phyloP scores from a whole-genome alignment of 2,888 invertebrate genomes.

The Athalia rosae region DNA sequence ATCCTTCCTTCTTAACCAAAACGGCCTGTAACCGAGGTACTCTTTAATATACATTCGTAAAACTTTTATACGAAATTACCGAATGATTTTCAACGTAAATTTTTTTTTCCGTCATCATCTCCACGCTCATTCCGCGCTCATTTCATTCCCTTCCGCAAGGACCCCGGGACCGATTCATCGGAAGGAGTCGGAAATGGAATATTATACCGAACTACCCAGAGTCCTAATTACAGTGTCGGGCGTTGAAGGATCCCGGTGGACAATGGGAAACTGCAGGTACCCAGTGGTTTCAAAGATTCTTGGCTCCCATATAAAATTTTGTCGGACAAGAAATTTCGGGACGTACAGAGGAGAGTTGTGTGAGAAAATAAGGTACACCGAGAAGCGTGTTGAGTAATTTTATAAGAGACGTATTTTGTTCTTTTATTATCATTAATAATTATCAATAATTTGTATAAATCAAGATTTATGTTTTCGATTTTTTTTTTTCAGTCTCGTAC shows the following conservation, averaged over 20 bases:
- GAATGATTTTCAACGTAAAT: neutral
- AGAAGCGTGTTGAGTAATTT: neutral
- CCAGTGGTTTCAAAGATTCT: neutral
- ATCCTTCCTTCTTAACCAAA: constrained; percentile 48
- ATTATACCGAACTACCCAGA: neutral
- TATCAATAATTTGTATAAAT: constrained; percentile 15
- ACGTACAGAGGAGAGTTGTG: neutral
- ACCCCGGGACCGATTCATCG: neutral
- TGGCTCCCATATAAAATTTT: neutral
- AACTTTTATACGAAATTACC: no score
- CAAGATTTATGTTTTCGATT: neutral
- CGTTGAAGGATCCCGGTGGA: constrained; percentile 10
- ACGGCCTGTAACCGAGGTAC: constrained; percentile 9
- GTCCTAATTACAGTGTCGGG: constrained; percentile 23
- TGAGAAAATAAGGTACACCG: neutral
- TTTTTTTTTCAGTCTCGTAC: constrained; percentile 44
- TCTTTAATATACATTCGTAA: neutral
- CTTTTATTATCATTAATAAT: neutral
- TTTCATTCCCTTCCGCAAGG: no score
- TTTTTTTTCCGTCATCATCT: neutral
- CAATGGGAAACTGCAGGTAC: constrained; percentile 24
- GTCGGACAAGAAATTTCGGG: neutral
- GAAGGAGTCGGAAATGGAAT: constrained; percentile 10
- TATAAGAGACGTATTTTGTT: constrained; percentile 7
- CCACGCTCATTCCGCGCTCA: neutral